These are phyloP conservation scores for Marronus borbonicus DNA, from an alignment of 2,888 invertebrate genomes.

Conservation along the genomic window DNA sequence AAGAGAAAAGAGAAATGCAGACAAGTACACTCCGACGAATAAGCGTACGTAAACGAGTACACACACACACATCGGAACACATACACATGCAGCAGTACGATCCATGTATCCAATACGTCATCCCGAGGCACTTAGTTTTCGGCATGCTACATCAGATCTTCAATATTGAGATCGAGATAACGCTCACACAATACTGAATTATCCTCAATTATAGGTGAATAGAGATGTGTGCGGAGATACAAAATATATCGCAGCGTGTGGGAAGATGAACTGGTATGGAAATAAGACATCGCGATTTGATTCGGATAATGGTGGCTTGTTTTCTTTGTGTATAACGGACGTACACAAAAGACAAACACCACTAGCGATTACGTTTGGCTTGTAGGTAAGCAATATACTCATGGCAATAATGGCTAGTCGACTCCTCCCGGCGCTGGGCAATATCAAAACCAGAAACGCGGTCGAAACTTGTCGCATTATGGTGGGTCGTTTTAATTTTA, in stretches of 20 bases:
- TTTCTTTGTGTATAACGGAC: conserved; percentile 47
- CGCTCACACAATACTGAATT: conserved; percentile 62
- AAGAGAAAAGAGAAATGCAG: background rate
- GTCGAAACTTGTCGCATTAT: conserved; percentile 40
- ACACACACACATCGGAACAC: background rate
- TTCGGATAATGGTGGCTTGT: conserved; percentile 52
- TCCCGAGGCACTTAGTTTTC: conserved; percentile 44
- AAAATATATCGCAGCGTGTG: conserved; percentile 61
- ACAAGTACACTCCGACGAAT: background rate
- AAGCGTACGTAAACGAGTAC: background rate
- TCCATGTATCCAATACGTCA: conserved; percentile 42
- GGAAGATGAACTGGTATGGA: conserved; percentile 60
- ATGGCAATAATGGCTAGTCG: conserved; percentile 31
- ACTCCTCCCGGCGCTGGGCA: conserved; percentile 2
- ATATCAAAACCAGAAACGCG: conserved; percentile 37
- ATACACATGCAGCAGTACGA: background rate
- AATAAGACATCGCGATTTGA: conserved; percentile 58
- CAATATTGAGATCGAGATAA: conserved; percentile 53
- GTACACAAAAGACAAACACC: conserved; percentile 48
- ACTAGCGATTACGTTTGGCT: conserved; percentile 40
- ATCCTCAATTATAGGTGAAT: conserved; percentile 66
- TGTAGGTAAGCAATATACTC: conserved; percentile 36
- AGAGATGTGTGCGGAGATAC: conserved; percentile 62
- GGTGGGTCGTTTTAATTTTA: conserved; percentile 32
- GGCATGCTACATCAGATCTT: conserved; percentile 45